Base-by-base conservation (phyloP, 2,113 vertebrate genomes). In the Chloropsis cyanopogon region DNA sequence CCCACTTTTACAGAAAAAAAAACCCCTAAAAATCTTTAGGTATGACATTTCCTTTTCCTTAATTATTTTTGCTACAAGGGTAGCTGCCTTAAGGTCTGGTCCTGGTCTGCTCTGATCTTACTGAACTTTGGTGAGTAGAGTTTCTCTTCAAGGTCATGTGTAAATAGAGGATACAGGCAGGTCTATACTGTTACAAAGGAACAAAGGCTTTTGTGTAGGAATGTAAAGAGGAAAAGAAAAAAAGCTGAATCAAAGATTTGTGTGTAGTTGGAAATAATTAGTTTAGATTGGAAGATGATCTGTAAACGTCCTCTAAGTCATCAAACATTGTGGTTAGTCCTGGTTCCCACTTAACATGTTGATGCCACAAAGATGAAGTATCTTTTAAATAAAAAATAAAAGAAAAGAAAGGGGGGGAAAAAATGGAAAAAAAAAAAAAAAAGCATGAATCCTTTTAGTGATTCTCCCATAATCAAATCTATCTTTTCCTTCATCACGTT, bases 181-280 rank as follows among this genome's bases (percentile, higher is more conserved):
- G 49, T 95, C 79, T 90, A 18, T 53, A 65, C 49, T 78, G 82
- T 70, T 69, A 16, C 60, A 81, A 56, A 57, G 92, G 49, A 97
- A 96, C 73, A 84, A 96, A 95, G 68, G 61, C 53, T 96, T 97
- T 96, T 89, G 75, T 77, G 80, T 84, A 98, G 98, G 98, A 98
- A 98, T 98, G 98, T 98, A 93, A 96, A 96, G 97, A 97, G 95
- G 69, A 92, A 70, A 66, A 47, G 29, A 68, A 75, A 71, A 86
- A 64, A 28, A 68, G 35, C 80, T 63, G 89, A 96, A 86, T 97
- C 91, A 65, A 64, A 41, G 66, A 93, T 95, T 92, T 95, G 68
- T 53, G 28, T 80, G 90, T 86, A 61, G 83, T 92, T 53, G 66
- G 92, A 97, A 97, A 97, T 71, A 61, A 90, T 53, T 68, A 19